These are phyloP conservation scores for Etheostoma nigrum DNA, from an alignment of 2,797 vertebrate genomes.

Conservation along the genomic window DNA sequence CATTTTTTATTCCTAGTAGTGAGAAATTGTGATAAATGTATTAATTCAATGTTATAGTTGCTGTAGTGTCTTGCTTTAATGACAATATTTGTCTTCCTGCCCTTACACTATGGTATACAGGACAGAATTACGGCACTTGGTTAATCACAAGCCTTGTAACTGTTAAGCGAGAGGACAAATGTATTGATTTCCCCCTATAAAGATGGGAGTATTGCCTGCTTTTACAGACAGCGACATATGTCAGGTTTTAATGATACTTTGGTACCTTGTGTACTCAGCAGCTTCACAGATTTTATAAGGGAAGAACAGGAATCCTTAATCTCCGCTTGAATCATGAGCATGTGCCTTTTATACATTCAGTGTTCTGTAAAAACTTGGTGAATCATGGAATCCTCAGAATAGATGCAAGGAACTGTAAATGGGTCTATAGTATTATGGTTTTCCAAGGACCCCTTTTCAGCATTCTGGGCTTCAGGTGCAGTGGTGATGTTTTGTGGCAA, in stretches of 20 bases:
- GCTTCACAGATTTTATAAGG: constrained; percentile 7
- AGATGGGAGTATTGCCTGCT: constrained; percentile 15
- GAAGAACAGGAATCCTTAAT: constrained; percentile 26
- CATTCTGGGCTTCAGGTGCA: constrained; percentile 12
- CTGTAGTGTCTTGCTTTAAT: constrained; percentile 3
- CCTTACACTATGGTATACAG: background rate
- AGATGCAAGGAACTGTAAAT: constrained; percentile 8
- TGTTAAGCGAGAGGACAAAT: constrained; percentile 9
- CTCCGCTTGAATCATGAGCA: constrained; percentile 24
- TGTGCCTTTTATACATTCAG: constrained; percentile 18
- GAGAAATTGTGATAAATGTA: constrained; percentile 22
- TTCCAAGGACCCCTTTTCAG: background rate
- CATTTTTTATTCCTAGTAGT: background rate
- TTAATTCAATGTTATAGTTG: background rate
- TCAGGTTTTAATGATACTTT: constrained; percentile 34
- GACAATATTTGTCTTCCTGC: constrained; percentile 9
- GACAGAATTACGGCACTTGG: constrained; percentile 21
- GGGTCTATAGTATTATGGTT: background rate
- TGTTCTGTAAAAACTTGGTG: constrained; percentile 15
- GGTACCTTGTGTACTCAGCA: constrained; percentile 16
- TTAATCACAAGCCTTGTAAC: constrained; percentile 24
- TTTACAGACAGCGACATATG: constrained; percentile 35
- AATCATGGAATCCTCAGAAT: constrained; percentile 35
- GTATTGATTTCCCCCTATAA: constrained; percentile 20
- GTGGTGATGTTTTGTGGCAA: constrained; percentile 3